A percentile compares a stretch with the other conserved stretches of the same genome.
Evolutionary conservation across 2,113 vertebrate species (phyloP).

Genomic region (Rhinogobius similis): DNA sequence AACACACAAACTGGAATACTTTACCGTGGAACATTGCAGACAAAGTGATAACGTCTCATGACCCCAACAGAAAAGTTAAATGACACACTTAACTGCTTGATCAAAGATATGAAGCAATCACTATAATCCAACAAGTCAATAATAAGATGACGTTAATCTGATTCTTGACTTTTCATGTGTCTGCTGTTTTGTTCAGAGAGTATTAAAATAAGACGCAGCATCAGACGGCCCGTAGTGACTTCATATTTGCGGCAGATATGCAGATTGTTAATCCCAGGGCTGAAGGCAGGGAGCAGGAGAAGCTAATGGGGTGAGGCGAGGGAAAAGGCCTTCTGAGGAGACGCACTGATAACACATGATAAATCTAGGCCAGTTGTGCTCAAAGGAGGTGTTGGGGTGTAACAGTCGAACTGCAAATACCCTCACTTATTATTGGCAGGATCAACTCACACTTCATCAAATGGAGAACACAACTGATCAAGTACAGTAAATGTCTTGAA

Average conservation of each 20-base stretch:
- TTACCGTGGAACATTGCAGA: too few relatives aligned
- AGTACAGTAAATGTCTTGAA: too few relatives aligned
- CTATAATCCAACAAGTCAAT: background rate
- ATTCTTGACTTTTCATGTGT: background rate
- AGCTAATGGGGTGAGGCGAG: slow-evolving; percentile 51
- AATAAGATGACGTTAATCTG: background rate
- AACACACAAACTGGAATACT: too few relatives aligned
- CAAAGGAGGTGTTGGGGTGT: slow-evolving; percentile 57
- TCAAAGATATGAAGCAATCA: background rate
- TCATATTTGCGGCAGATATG: slow-evolving; percentile 18
- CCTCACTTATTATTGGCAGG: slow-evolving; percentile 49
- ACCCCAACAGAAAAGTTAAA: too few relatives aligned
- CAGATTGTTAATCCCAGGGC: slow-evolving; percentile 52
- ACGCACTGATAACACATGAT: slow-evolving; percentile 53
- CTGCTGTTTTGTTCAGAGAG: background rate
- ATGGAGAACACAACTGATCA: background rate
- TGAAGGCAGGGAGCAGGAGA: slow-evolving; percentile 32
- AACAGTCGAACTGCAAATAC: slow-evolving; percentile 45
- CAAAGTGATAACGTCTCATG: too few relatives aligned
- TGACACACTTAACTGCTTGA: too few relatives aligned
- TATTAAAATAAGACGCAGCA: slow-evolving; percentile 18
- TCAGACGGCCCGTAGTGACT: slow-evolving; percentile 6
- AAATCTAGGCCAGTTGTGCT: slow-evolving; percentile 59
- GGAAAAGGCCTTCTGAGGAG: slow-evolving; percentile 27
- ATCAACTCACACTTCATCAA: slow-evolving; percentile 43